Percentiles rank a stretch among this genome's conserved stretches.
These are phyloP conservation scores for Cylas formicarius DNA, from an alignment of 1,140 invertebrate species.

Conservation along the genomic window DNA sequence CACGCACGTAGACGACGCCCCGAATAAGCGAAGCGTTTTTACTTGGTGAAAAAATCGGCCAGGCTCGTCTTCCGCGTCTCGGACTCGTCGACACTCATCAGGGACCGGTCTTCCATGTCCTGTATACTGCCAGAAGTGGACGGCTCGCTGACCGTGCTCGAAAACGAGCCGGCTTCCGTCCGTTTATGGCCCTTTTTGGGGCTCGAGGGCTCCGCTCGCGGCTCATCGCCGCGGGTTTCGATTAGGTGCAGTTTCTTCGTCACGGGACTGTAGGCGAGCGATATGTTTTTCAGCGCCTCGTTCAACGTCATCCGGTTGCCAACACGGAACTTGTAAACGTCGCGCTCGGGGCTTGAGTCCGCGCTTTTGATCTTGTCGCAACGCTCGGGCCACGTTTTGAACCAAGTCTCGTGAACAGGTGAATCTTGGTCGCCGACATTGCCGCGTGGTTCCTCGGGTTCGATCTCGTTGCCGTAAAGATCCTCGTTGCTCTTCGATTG, in stretches of 20 bases:
- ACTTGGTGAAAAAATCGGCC: conserved; percentile 41
- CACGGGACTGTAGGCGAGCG: conserved; percentile 46
- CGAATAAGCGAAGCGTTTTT: conserved; percentile 14
- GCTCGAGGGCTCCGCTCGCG: conserved; percentile 11
- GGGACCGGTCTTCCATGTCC: conserved; percentile 42
- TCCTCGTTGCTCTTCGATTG: conserved; percentile 19
- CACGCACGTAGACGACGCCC: conserved; percentile 28
- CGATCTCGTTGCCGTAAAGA: conserved; percentile 7
- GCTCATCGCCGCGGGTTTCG: conserved; percentile 17
- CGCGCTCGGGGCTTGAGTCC: conserved; percentile 19
- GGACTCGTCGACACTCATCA: conserved; percentile 24
- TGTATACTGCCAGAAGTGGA: conserved; percentile 46
- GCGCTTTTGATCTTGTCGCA: conserved; percentile 35
- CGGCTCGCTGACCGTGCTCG: conserved; percentile 48
- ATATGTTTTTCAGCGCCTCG: conserved; percentile 48
- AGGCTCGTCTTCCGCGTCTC: conserved; percentile 37
- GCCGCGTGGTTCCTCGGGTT: neutral
- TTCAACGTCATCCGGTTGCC: conserved; percentile 40
- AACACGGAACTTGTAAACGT: conserved; percentile 6
- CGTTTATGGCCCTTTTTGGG: conserved; percentile 42
- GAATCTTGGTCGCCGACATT: conserved; percentile 4
- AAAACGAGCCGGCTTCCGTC: conserved; percentile 44
- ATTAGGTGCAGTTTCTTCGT: conserved; percentile 46
- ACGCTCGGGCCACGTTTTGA: conserved; percentile 42
- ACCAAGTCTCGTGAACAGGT: conserved; percentile 32